These are phyloP conservation scores for Luperina testacea DNA, from an alignment of 2,888 invertebrate species.

Conservation along the genomic window DNA sequence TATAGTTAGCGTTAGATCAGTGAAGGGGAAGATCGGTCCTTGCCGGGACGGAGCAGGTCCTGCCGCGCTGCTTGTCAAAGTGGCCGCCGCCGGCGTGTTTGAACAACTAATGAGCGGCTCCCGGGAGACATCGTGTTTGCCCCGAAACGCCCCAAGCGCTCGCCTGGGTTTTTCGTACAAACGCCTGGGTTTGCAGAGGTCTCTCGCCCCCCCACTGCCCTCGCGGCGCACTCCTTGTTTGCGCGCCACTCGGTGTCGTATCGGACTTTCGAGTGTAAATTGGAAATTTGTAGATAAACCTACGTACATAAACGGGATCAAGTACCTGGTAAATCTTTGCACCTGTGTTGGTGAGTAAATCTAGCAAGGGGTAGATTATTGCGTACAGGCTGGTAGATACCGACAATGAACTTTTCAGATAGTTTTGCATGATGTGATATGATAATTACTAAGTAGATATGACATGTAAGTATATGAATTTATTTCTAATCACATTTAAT, in stretches of 20 bases:
- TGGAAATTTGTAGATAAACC: slow-evolving; percentile 76
- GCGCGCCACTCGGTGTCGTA: slow-evolving; percentile 80
- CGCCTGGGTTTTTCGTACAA: slow-evolving; percentile 82
- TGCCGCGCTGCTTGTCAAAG: slow-evolving; percentile 87
- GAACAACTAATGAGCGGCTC: slow-evolving; percentile 89
- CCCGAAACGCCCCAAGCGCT: slow-evolving; percentile 78
- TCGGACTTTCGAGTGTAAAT: slow-evolving; percentile 82
- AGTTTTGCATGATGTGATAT: background rate
- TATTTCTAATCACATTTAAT: too few relatives aligned
- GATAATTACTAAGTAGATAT: background rate
- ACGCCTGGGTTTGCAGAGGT: slow-evolving; percentile 76
- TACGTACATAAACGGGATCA: slow-evolving; percentile 52
- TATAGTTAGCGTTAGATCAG: slow-evolving; percentile 84
- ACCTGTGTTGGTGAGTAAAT: slow-evolving; percentile 31
- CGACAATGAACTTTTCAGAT: background rate
- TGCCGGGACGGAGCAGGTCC: slow-evolving; percentile 77
- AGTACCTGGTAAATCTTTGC: slow-evolving; percentile 32
- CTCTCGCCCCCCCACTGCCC: slow-evolving; percentile 65
- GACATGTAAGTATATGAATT: background rate
- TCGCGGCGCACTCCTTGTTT: slow-evolving; percentile 74
- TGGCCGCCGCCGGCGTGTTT: slow-evolving; percentile 89
- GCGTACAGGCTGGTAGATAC: background rate
- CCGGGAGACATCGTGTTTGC: slow-evolving; percentile 88
- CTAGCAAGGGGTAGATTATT: slow-evolving; percentile 11
- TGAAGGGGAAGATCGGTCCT: slow-evolving; percentile 84